These are phyloP conservation scores for Ginglymostoma cirratum DNA, from an alignment of 2,113 vertebrate genomes.

Conservation along the genomic window DNA sequence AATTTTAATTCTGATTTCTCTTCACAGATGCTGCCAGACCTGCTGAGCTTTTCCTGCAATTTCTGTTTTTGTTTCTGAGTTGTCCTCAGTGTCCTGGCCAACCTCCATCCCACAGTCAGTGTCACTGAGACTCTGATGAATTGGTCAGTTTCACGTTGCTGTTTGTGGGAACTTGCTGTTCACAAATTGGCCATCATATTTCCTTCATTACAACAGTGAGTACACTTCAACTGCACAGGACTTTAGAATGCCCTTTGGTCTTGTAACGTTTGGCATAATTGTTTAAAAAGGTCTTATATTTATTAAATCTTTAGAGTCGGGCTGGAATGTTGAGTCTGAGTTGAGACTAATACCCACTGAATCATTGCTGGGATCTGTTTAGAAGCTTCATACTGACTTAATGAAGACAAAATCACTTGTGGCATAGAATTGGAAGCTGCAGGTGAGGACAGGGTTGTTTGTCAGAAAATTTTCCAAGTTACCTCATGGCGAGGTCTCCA, in stretches of 20 bases:
- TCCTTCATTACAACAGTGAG: not conserved
- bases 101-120: not conserved
- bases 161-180: not conserved
- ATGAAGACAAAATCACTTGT: not conserved
- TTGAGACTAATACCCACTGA: not conserved
- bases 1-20: too few species aligned
- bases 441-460: constrained; percentile 1
- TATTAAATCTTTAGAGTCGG: not conserved
- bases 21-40: too few species aligned
- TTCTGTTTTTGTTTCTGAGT: too few species aligned
- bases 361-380: not conserved
- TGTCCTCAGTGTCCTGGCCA: not conserved
- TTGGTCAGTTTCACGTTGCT: not conserved
- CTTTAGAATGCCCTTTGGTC: not conserved
- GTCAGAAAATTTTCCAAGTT: not conserved
- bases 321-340: not conserved
- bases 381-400: not conserved
- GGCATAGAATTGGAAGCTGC: not conserved
- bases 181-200: not conserved
- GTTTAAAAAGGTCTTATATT: not conserved
- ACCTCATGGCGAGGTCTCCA: not conserved
- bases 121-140: not conserved
- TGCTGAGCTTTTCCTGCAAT: too few species aligned
- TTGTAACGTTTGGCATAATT: not conserved
- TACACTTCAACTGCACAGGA: not conserved